phyloP scores from a whole-genome alignment of 2,113 vertebrate genomes.

The Cryptotis parvus region DNA sequence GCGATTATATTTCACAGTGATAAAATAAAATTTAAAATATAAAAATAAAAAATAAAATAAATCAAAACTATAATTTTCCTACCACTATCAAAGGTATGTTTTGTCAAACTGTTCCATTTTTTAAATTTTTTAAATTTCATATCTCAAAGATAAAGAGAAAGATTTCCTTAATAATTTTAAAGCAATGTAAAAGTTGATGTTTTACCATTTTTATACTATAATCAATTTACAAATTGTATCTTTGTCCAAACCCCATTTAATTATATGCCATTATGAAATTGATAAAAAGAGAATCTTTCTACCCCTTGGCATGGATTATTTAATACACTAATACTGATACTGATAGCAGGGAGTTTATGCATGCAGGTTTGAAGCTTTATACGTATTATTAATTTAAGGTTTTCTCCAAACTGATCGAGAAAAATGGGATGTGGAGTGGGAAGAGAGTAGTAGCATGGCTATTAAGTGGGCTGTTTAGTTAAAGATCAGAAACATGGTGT shows the following conservation, averaged over 20 bases:
- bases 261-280: not conserved
- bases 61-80: not conserved
- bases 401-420: not conserved
- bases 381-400: not conserved
- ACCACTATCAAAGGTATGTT: too few species aligned
- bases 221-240: not conserved
- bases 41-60: too few species aligned
- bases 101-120: not conserved
- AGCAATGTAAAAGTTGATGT: not conserved
- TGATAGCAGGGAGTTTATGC: not conserved
- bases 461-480: not conserved
- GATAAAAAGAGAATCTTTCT: not conserved
- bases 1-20: too few species aligned
- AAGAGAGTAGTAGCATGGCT: rapidly evolving
- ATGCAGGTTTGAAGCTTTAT: too few species aligned
- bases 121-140: not conserved
- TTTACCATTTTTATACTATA: not conserved
- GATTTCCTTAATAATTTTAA: not conserved
- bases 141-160: not conserved
- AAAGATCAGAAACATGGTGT: not conserved
- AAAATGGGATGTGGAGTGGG: not conserved
- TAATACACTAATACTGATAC: rapidly evolving
- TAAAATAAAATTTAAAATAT: too few species aligned
- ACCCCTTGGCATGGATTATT: not conserved
- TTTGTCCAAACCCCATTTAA: not conserved